A percentile compares a stretch with the other conserved stretches of the same genome.
Conservation (phyloP, 2,797 vertebrate genomes). For the Spinus pinus region DNA sequence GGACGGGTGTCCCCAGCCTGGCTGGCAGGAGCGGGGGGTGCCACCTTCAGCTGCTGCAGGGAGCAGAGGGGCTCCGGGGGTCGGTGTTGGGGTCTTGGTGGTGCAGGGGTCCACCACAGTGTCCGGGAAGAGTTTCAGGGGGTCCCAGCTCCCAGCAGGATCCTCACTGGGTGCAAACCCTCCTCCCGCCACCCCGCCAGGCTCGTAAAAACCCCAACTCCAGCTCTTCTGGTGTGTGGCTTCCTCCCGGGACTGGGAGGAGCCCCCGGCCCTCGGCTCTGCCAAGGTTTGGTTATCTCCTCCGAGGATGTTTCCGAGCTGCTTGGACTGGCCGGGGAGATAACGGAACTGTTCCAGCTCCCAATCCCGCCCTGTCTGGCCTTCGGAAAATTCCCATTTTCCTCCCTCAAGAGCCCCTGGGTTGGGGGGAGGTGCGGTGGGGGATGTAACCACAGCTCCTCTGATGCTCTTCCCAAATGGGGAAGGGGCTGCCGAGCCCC, state of each 20-base stretch:
- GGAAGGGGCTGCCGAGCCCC: background rate
- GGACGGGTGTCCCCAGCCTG: background rate
- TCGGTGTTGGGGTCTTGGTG: rapidly evolving
- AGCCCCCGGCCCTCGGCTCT: background rate
- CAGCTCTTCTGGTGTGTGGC: rapidly evolving
- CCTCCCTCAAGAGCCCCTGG: rapidly evolving
- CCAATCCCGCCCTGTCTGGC: background rate
- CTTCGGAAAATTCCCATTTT: background rate
- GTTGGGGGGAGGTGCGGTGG: rapidly evolving
- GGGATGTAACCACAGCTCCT: background rate
- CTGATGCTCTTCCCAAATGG: background rate
- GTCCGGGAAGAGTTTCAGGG: background rate
- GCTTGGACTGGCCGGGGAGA: background rate
- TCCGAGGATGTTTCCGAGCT: conserved; percentile 6
- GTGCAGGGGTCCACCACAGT: rapidly evolving
- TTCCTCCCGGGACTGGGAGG: conserved; percentile 18
- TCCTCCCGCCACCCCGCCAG: rapidly evolving
- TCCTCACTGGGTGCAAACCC: background rate
- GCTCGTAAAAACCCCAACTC: background rate
- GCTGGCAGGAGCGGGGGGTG: background rate
- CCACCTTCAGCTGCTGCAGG: background rate
- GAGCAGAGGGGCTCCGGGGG: background rate
- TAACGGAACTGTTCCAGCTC: background rate
- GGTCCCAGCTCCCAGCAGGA: background rate
- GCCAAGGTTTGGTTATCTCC: conserved; percentile 23